These are phyloP conservation scores for Drosophila busckii DNA, from an alignment of 1,140 invertebrate genomes.

Conservation along the genomic window DNA sequence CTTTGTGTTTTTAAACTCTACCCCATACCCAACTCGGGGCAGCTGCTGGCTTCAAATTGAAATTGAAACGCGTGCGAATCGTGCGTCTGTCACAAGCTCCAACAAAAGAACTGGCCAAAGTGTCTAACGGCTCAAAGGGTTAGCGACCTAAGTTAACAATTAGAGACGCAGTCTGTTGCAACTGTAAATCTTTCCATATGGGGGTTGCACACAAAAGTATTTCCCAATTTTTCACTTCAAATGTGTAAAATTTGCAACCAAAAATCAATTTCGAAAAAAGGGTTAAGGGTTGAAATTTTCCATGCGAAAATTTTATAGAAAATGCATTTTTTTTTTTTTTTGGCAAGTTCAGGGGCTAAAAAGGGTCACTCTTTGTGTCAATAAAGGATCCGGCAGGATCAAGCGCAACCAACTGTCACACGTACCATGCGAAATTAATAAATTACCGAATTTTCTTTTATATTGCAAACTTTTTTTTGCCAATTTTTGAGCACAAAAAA, in stretches of 20 bases:
- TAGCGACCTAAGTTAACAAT: constrained; percentile 28
- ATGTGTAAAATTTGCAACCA: constrained; percentile 61
- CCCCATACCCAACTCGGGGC: constrained; percentile 6
- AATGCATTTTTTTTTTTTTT: constrained; percentile 55
- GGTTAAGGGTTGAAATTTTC: constrained; percentile 60
- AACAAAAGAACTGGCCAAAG: constrained; percentile 30
- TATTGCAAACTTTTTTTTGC: constrained; percentile 48
- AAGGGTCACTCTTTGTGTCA: constrained; percentile 75
- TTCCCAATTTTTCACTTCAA: constrained; percentile 47
- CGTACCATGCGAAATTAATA: constrained; percentile 72
- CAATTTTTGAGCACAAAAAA: constrained; percentile 69
- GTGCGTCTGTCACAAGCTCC: constrained; percentile 46
- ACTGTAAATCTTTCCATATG: constrained; percentile 16
- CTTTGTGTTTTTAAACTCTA: constrained; percentile 46
- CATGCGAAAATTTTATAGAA: constrained; percentile 31
- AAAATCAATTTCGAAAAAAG: constrained; percentile 40
- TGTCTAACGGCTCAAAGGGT: constrained; percentile 21
- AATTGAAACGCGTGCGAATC: constrained; percentile 66
- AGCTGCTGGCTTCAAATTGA: constrained; percentile 56
- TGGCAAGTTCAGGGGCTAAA: constrained; percentile 39
- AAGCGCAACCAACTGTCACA: constrained; percentile 62
- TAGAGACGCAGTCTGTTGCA: constrained; percentile 6
- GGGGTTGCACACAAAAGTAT: constrained; percentile 39
- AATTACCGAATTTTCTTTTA: constrained; percentile 62
- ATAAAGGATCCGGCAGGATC: constrained; percentile 78